Conservation (phyloP, 2,888 invertebrate genomes). For the Apantesis nais region DNA sequence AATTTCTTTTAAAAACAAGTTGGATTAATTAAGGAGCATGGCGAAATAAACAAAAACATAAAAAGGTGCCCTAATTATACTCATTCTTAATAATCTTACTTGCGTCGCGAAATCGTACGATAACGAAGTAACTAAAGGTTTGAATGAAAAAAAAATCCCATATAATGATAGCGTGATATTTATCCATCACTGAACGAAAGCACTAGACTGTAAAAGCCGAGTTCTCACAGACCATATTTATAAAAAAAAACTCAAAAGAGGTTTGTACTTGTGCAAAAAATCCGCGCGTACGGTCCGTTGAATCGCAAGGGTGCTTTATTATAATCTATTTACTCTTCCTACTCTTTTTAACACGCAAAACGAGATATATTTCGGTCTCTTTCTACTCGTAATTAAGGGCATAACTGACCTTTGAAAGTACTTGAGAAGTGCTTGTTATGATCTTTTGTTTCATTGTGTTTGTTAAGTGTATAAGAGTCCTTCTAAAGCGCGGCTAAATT, state of each 20-base stretch:
- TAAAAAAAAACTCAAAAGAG: slow-evolving; percentile 52
- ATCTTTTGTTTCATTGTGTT: slow-evolving; percentile 77
- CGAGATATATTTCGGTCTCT: slow-evolving; percentile 50
- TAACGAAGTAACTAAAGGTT: slow-evolving; percentile 29
- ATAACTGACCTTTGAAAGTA: slow-evolving; percentile 74
- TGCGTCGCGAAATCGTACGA: background rate
- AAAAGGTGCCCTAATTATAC: too few species aligned
- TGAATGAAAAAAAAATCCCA: slow-evolving; percentile 33
- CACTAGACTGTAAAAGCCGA: slow-evolving; percentile 73
- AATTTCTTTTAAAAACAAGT: too few species aligned
- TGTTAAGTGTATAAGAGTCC: slow-evolving; percentile 63
- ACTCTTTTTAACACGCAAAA: slow-evolving; percentile 54
- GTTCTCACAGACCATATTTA: slow-evolving; percentile 63
- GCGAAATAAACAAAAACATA: background rate
- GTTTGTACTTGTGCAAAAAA: slow-evolving; percentile 72
- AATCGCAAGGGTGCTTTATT: slow-evolving; percentile 72
- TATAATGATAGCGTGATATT: slow-evolving; percentile 51
- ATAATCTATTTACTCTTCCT: slow-evolving; percentile 61
- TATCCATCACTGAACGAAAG: slow-evolving; percentile 50
- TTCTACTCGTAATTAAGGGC: slow-evolving; percentile 75
- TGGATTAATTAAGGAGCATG: background rate
- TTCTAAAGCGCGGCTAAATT: slow-evolving; percentile 54
- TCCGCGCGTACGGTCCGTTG: slow-evolving; percentile 70
- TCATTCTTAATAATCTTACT: background rate
- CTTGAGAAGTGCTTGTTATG: slow-evolving; percentile 77